Conservation (phyloP, 2,113 vertebrate species). For the Grammomys dolichurus region DNA sequence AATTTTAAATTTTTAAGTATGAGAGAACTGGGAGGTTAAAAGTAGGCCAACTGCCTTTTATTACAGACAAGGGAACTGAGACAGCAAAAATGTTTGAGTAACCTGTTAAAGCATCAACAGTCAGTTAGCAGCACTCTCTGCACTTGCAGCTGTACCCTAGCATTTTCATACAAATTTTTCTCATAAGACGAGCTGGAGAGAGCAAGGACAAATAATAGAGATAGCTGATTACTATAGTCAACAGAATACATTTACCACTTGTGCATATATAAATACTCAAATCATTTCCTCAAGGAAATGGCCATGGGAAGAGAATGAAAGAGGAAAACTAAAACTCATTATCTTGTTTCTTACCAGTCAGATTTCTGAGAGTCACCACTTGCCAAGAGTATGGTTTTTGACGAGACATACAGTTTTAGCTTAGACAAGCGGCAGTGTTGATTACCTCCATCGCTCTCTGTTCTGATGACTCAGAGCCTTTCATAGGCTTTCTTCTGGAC, state of each 20-base stretch:
- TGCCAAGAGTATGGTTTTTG: slow-evolving; percentile 5
- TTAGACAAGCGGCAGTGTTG: neutral
- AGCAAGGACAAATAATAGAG: neutral
- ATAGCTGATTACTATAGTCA: neutral
- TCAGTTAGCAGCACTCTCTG: neutral
- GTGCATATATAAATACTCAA: neutral
- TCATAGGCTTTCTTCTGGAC: neutral
- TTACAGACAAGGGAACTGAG: neutral
- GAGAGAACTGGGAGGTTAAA: slow-evolving; percentile 18
- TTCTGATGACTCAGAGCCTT: slow-evolving; percentile 9
- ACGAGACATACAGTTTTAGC: neutral
- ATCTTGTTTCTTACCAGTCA: slow-evolving; percentile 28
- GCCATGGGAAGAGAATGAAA: neutral
- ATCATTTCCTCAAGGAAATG: slow-evolving; percentile 9
- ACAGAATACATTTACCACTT: neutral
- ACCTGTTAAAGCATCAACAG: neutral
- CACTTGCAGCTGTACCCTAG: neutral
- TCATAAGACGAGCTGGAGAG: slow-evolving; percentile 37
- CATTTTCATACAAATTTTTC: neutral
- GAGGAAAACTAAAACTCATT: slow-evolving; percentile 10
- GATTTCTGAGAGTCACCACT: slow-evolving; percentile 17
- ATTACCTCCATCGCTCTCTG: neutral
- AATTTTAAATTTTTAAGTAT: slow-evolving; percentile 37
- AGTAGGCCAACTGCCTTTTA: neutral
- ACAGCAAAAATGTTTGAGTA: neutral